A percentile compares a stretch with the other conserved stretches of the same genome.
Evolutionary conservation across 2,797 vertebrate species (phyloP).

Genomic region (Rousettus madagascariensis): DNA sequence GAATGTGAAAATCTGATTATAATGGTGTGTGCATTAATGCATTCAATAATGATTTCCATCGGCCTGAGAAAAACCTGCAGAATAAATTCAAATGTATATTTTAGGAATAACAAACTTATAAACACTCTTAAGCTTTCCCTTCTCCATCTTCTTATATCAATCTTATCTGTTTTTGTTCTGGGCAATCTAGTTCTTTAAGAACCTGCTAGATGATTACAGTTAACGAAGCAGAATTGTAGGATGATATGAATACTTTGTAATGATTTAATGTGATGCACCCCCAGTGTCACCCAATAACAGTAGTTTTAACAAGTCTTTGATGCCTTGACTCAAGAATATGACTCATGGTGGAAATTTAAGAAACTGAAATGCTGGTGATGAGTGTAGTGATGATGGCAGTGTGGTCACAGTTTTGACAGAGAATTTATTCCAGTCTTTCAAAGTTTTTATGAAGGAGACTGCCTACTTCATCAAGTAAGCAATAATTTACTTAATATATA

Average conservation of each 20-base stretch:
- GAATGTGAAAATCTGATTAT: not conserved
- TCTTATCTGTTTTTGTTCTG: not conserved
- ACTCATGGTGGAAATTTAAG: not conserved
- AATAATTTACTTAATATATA: not conserved
- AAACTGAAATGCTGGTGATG: not conserved
- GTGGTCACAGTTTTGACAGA: not conserved
- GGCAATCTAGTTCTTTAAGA: slow-evolving; percentile 49
- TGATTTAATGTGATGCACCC: not conserved
- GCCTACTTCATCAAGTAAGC: not conserved
- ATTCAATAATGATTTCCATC: not conserved
- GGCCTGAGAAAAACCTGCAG: not conserved
- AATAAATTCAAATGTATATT: not conserved
- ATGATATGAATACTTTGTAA: slow-evolving; percentile 27
- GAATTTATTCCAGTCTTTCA: not conserved
- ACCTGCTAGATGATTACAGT: not conserved
- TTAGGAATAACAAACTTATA: not conserved
- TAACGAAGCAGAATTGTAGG: slow-evolving; percentile 43
- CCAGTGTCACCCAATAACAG: not conserved
- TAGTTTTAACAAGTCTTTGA: slow-evolving; percentile 4
- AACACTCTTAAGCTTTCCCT: not conserved
- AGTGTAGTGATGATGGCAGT: not conserved
- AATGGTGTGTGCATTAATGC: not conserved
- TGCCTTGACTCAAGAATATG: not conserved
- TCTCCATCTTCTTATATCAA: not conserved
- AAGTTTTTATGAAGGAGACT: not conserved